Base-by-base conservation (phyloP, 2,797 vertebrate species). In the Characodon lateralis region DNA sequence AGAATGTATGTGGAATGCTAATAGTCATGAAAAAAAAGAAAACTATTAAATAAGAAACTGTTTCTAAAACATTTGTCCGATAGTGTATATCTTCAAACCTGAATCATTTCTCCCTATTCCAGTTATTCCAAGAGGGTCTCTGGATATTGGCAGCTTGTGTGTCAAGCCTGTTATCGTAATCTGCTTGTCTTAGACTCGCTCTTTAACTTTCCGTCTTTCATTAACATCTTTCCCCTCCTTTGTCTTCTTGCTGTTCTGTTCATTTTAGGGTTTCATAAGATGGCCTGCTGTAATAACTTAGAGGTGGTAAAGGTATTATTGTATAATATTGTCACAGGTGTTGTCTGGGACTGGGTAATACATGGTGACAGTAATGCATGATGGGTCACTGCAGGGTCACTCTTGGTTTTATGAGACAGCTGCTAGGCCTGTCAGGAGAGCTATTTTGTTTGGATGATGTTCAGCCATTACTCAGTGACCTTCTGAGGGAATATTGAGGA, bases 291-390 rank as follows among this genome's bases (percentile, higher is more conserved):
- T 89, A 90, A 90, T 87, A 85, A 85, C 84, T 65, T 82, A 78
- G 80, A 85, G 87, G 80, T 85, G 86, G 81, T 51, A 7, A 80
- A 78, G 86, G 85, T 88, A 93, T 94, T 93, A 91, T 86, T 83
- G 81, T 53, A 83, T 86, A 92, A 80, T 91, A 90, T 88, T 90
- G 85, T 91, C 87, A 84, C 78, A 83, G 87, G 75, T 87, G 89
- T 91, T 87, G 84, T 90, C 85, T 89, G 83, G 66, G 78, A 46
- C 72, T 73, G 72, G 76, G 79, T 91, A 92, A 89, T 89, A 80
- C 80, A 79, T 87, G 87, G 87, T 91, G 90, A 92, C 89, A 88
- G 87, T 90, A 90, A 84, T 92, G 86, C 87, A 87, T 83, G 82
- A 85, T 87, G 91, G 92, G 87, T 91, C 90, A 85, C 61, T 59